Percentiles rank a stretch among this genome's conserved stretches.
Conservation (phyloP, 2,888 invertebrate species). For the Chalcis sispes region DNA sequence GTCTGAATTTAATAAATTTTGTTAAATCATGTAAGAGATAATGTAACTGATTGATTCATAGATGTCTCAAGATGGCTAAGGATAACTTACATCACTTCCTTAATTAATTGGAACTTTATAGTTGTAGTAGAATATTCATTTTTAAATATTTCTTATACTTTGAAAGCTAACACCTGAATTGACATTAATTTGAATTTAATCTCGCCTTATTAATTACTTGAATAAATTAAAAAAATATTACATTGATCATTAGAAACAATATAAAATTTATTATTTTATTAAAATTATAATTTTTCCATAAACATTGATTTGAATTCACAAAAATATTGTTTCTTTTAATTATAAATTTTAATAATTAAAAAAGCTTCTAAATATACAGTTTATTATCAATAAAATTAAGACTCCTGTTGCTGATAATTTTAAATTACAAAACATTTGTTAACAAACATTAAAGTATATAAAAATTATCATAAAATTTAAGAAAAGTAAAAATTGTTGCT, state of each 20-base stretch:
- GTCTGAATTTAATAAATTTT: constrained; percentile 6
- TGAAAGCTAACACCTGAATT: neutral
- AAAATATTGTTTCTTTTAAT: neutral
- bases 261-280: neutral
- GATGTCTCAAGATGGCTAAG: constrained; percentile 2
- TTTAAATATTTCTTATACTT: constrained; percentile 12
- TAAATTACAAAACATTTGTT: neutral
- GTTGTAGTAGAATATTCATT: constrained; percentile 8
- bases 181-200: neutral
- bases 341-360: neutral
- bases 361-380: neutral
- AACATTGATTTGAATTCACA: neutral
- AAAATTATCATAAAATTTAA: neutral
- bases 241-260: neutral
- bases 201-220: no score
- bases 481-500: constrained; percentile 9
- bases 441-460: neutral
- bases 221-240: neutral
- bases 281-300: neutral
- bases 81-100: constrained; percentile 33
- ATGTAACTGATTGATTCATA: constrained; percentile 34
- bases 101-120: constrained; percentile 34
- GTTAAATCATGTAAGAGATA: constrained; percentile 11
- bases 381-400: constrained; percentile 3
- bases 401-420: constrained; percentile 15